Conservation (phyloP, 1,140 invertebrate species). For the Acromyrmex echinatior region DNA sequence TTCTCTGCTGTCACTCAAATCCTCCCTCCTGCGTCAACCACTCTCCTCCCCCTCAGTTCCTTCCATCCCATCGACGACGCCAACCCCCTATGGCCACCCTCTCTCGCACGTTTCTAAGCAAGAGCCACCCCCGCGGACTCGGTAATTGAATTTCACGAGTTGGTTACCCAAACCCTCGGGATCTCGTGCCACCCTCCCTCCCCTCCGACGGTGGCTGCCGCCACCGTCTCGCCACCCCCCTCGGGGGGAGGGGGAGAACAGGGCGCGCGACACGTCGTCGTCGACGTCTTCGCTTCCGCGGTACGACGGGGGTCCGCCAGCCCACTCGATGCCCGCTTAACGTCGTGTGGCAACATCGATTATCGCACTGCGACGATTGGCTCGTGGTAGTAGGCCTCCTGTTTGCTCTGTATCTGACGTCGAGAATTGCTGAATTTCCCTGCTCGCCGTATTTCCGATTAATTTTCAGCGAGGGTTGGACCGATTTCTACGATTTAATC, state of each 20-base stretch:
- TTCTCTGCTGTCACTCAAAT: constrained; percentile 82
- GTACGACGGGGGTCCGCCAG: constrained; percentile 76
- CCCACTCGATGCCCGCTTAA: constrained; percentile 81
- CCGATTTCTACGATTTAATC: constrained; percentile 74
- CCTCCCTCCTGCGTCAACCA: constrained; percentile 72
- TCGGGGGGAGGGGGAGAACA: constrained; percentile 4
- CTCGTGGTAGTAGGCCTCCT: constrained; percentile 54
- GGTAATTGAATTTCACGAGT: constrained; percentile 87
- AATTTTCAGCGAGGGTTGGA: constrained; percentile 69
- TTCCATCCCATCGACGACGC: constrained; percentile 57
- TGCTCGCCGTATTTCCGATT: constrained; percentile 57
- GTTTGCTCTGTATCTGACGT: constrained; percentile 47
- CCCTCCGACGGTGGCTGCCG: constrained; percentile 19
- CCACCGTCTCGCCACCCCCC: constrained; percentile 50
- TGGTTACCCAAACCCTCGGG: constrained; percentile 85
- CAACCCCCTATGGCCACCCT: constrained; percentile 68
- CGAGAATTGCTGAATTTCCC: constrained; percentile 56
- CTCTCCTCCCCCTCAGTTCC: constrained; percentile 69
- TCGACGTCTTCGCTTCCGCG: constrained; percentile 44
- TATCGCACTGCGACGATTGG: constrained; percentile 77
- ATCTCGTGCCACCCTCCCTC: constrained; percentile 74
- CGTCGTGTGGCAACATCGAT: constrained; percentile 83
- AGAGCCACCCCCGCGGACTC: constrained; percentile 82
- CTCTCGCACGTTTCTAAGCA: constrained; percentile 69
- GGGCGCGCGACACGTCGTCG: constrained; percentile 45